Base-by-base conservation (phyloP, 2,888 invertebrate genomes). In the Sisyra terminalis region DNA sequence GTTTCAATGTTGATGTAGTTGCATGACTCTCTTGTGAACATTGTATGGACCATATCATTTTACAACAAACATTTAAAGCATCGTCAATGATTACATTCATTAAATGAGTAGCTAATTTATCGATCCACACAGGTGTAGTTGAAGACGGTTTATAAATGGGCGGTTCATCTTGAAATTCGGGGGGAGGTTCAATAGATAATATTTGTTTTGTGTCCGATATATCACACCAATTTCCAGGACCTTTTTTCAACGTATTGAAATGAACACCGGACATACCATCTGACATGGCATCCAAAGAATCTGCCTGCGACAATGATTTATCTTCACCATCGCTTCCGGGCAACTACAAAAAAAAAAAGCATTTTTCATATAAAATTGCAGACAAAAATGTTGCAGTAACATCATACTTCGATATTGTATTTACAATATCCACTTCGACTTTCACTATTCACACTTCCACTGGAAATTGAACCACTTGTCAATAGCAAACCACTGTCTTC, bases 291-390 rank as follows among this genome's bases (percentile, higher is more conserved):
- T 82, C 84, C 51, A 81, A 66, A 9, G 82, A 83, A 61, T 83
- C 83, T 52, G 77, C 75, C 57, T 81, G 76, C n/a, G 83, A 84
- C 47, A 84, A 66, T 39, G 78, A 79, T 56, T 72, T 72, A 49
- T 75, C 76, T 60, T 84, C 84, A 54, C 79, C 81, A 60, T 86
- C 86, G 60, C 84, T 86, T 60, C 84, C 84, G 64, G 79, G 77
- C 61, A 81, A 69, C 80, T 81, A 60, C 47, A 63, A 63, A 31
- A 51, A 50, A 51, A 50, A 37, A 43, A 44, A 39, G 29, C 44
- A n/a, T n/a, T n/a, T n/a, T n/a, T 29, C 17, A n/a, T 14, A 10
- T n/a, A 15, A 24, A 5, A 5, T 24, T 24, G 7, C 7, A 7
- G 24, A 24, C 3, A 3, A 24, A 24, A 3, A 5, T 7, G 3